Evolutionary conservation across 2,888 invertebrate species (phyloP), one percentile per base, ranked within the genome.

Genomic region (Agrilus mali): DNA sequence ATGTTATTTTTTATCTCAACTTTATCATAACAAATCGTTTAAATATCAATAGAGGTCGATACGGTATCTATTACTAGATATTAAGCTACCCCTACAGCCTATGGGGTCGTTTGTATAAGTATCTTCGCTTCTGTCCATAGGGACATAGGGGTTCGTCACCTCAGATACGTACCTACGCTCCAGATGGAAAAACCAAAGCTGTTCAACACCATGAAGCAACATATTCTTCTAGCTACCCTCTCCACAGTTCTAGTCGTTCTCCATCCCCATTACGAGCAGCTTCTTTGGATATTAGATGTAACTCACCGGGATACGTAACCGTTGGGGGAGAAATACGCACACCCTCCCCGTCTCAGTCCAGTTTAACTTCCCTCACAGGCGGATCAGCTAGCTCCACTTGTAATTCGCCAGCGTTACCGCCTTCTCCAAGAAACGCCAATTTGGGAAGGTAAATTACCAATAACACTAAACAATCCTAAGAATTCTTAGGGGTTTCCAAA

Each of bases 91-190:
- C 35, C n/a, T 35, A 12, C 3, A 12, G 16, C 2, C 7, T 16
- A 16, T 3, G 2, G 8, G 35, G 16, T 33, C 20, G n/a, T 7
- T 35, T 40, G 10, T 14, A 43, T 6, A 14, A 32, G 15, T 15
- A 13, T 33, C 36, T 49, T 38, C 22, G 8, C 10, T 27, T 27
- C 31, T 38, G 48, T 47, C 36, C 65, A n/a, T n/a, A 80, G 76
- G 78, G 79, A 52, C 85, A 85, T 58, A 81, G 86, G 34, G 86
- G 85, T 7, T 85, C 86, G 0, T 87, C 87, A 1, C 87, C 87
- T 1, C 86, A 86, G 52, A 87, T 87, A 52, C 76, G 86, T 50
- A 84, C 87, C 0, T 86, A 83, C 56, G 86, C 84, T 15, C 86
- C 86, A 0, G 87, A 87, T 59, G 86, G 86, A 1, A 77, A 83